Percentiles rank a stretch among this genome's conserved stretches.
These are phyloP conservation scores for Leptinotarsa texana DNA, from an alignment of 1,140 invertebrate species.

Conservation along the genomic window DNA sequence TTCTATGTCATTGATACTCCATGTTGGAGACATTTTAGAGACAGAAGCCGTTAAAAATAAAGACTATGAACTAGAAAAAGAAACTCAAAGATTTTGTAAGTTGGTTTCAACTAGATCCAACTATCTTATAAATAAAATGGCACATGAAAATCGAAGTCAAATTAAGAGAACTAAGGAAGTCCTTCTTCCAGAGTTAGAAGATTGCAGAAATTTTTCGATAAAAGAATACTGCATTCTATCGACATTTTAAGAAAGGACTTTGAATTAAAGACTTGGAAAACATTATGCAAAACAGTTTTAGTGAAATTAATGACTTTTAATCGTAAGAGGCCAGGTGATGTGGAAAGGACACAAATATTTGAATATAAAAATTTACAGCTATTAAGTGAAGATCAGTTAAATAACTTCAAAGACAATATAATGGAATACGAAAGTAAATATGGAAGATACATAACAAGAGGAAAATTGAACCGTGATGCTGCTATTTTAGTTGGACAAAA, in stretches of 20 bases:
- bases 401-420: conserved; percentile 1
- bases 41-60: conserved; percentile 16
- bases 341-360: conserved; percentile 13
- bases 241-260: conserved; percentile 10
- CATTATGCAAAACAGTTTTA: conserved; percentile 6
- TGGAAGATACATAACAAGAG: conserved; percentile 19
- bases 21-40: conserved; percentile 14
- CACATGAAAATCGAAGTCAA: conserved; percentile 21
- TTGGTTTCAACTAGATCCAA: conserved; percentile 9
- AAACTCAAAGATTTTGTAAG: conserved; percentile 18
- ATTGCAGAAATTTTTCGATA: not conserved
- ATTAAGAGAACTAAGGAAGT: not conserved
- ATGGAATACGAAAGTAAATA: not conserved
- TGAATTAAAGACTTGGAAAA: conserved; percentile 1
- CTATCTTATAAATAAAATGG: conserved; percentile 18
- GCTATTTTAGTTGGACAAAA: conserved; percentile 1
- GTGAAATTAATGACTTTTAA: conserved; percentile 22
- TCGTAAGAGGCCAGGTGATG: conserved; percentile 20
- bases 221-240: not conserved
- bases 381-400: not conserved
- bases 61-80: not conserved
- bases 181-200: conserved; percentile 7
- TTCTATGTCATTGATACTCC: conserved; percentile 11
- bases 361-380: conserved; percentile 18
- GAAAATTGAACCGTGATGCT: not conserved